Percentiles rank a stretch among this genome's conserved stretches.
phyloP scores from a whole-genome alignment of 2,113 vertebrate genomes.

The Patagioenas fasciata region DNA sequence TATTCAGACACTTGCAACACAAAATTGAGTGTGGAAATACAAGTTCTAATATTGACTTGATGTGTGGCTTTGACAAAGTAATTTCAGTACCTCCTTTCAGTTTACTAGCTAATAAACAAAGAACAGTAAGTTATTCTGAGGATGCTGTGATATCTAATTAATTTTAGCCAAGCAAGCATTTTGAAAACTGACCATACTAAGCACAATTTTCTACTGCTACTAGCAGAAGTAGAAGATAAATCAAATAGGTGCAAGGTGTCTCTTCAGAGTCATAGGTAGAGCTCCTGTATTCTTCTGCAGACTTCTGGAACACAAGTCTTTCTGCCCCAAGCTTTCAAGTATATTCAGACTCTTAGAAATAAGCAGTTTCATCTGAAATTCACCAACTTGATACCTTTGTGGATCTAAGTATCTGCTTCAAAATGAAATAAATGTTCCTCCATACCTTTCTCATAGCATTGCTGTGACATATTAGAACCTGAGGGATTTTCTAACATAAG shows the following conservation, averaged over 20 bases:
- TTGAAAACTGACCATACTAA: conserved; percentile 15
- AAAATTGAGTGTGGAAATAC: conserved; percentile 37
- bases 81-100: conserved; percentile 32
- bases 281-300: background rate
- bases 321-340: background rate
- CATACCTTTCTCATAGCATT: background rate
- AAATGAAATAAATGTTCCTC: background rate
- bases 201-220: background rate
- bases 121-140: conserved; percentile 23
- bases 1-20: conserved; percentile 37
- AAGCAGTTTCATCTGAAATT: background rate
- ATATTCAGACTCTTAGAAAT: background rate
- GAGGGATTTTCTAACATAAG: background rate
- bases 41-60: conserved; percentile 40
- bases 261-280: background rate
- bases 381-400: background rate
- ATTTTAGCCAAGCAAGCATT: conserved; percentile 34
- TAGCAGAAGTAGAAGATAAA: background rate
- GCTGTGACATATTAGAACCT: background rate
- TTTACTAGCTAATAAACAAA: conserved; percentile 41
- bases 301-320: background rate
- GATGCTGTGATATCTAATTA: conserved; percentile 11
- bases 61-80: conserved; percentile 6
- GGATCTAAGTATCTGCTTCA: background rate
- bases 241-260: background rate